These are phyloP conservation scores for Drosophila austrosaltans DNA, from an alignment of 2,888 invertebrate species.

Conservation along the genomic window DNA sequence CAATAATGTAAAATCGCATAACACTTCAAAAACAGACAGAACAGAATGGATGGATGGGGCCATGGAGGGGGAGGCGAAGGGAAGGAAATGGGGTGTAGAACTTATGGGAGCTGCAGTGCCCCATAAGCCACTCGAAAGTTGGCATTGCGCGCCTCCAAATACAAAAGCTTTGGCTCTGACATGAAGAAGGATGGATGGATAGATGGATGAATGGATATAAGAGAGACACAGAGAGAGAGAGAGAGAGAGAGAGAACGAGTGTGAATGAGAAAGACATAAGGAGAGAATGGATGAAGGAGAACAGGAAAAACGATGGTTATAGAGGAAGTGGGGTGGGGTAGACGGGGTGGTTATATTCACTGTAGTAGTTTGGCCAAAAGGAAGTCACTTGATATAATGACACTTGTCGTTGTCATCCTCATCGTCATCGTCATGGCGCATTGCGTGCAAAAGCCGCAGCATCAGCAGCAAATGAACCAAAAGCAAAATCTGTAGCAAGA, in stretches of 20 bases:
- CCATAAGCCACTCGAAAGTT: slow-evolving; percentile 74
- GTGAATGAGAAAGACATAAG: too few species aligned
- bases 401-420: slow-evolving; percentile 65
- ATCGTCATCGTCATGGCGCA: slow-evolving; percentile 41
- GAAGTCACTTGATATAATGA: slow-evolving; percentile 76
- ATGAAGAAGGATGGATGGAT: slow-evolving; percentile 1
- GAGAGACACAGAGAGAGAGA: background rate
- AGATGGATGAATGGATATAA: background rate
- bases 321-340: too few species aligned
- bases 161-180: slow-evolving; percentile 37
- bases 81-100: background rate
- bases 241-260: background rate
- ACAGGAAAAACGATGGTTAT: too few species aligned
- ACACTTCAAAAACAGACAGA: slow-evolving; percentile 66
- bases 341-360: background rate
- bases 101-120: slow-evolving; percentile 1
- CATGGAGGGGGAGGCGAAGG: background rate
- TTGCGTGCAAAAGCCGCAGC: slow-evolving; percentile 50
- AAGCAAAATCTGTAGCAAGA: slow-evolving; percentile 3
- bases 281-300: too few species aligned
- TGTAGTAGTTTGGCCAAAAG: slow-evolving; percentile 59
- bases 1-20: slow-evolving; percentile 77
- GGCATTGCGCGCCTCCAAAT: slow-evolving; percentile 55
- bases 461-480: slow-evolving; percentile 7
- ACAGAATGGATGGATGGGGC: background rate